Evolutionary conservation across 1,140 invertebrate genomes (phyloP), one percentile per base, ranked within the genome.

Genomic region (Ericerus pela): DNA sequence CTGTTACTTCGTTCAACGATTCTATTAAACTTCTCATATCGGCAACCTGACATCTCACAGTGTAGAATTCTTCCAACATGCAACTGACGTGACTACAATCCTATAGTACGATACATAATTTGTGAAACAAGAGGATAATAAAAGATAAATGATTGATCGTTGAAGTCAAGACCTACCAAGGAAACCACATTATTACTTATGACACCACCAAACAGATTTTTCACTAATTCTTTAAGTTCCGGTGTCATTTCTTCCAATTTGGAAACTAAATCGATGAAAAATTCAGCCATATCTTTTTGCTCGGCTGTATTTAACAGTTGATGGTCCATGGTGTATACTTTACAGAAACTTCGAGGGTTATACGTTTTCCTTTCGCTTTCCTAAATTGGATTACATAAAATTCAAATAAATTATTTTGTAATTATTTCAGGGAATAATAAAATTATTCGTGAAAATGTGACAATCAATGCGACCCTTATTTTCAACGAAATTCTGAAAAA

Each of bases 281-380:
- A 96, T 70, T 96, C 93, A 0, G 91, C 91, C 93, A 96, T 96
- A 65, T 96, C 93, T 67, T 96, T 96, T 68, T 96, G 93, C 69
- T 96, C 93, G 1, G 89, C 90, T 0, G 91, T 96, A 67, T 96
- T 96, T 2, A 96, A 71, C 0, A 89, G 88, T 66, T 94, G 89
- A 65, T 91, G 86, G 66, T 96, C 90, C 92, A 96, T 96, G 30
- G 88, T 91, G 68, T 96, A 96, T 0, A 92, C 89, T 64, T 93
- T 88, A 71, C 93, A 96, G 66, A 96, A 96, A 61, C 87, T 91
- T 16, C 88, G 74, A 0, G 92, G 92, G 71, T 95, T 95, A 66
- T 95, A 96, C 0, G 92, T 86, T 70, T 95, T 95, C 31, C 92
- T 74, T 68, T 96, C 91, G 64, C 88, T 93, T 66, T 96, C 91